Conservation (phyloP, 2,888 invertebrate species). For the Spodoptera exigua region DNA sequence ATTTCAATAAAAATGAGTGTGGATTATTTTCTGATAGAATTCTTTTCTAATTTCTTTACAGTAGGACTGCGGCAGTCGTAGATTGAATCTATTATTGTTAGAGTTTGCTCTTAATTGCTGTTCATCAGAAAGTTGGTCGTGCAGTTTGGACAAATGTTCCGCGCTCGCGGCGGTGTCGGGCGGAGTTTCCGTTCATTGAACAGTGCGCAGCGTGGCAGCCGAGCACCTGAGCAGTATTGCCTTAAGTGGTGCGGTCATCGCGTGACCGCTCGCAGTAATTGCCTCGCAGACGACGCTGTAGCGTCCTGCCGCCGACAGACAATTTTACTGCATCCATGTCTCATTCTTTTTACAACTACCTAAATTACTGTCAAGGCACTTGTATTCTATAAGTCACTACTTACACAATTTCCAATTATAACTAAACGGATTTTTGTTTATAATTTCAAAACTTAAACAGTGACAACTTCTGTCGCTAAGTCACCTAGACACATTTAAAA, state of each 20-base stretch:
- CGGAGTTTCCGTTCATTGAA: constrained; percentile 6
- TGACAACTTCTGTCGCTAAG: too few relatives aligned
- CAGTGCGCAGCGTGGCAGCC: constrained; percentile 22
- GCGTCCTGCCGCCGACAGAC: constrained; percentile 25
- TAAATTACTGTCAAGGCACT: constrained; percentile 21
- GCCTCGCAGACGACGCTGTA: constrained; percentile 27
- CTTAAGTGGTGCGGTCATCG: constrained; percentile 35
- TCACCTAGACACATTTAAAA: neutral
- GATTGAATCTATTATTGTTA: constrained; percentile 8
- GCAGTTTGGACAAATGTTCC: neutral
- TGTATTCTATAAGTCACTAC: too few relatives aligned
- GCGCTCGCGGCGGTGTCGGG: neutral
- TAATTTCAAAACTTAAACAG: too few relatives aligned
- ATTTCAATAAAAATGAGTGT: constrained; percentile 51
- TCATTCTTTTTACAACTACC: constrained; percentile 38
- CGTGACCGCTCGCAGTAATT: constrained; percentile 43
- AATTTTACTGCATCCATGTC: constrained; percentile 43
- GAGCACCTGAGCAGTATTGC: constrained; percentile 38
- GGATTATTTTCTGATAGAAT: constrained; percentile 41
- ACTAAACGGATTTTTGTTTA: too few relatives aligned
- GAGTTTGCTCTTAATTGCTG: constrained; percentile 6
- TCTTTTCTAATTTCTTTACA: constrained; percentile 24
- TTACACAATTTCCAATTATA: too few relatives aligned
- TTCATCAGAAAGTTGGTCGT: constrained; percentile 2
- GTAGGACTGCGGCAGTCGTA: constrained; percentile 5